Base-by-base conservation (phyloP, 1,140 invertebrate genomes). In the Babylonia areolata region DNA sequence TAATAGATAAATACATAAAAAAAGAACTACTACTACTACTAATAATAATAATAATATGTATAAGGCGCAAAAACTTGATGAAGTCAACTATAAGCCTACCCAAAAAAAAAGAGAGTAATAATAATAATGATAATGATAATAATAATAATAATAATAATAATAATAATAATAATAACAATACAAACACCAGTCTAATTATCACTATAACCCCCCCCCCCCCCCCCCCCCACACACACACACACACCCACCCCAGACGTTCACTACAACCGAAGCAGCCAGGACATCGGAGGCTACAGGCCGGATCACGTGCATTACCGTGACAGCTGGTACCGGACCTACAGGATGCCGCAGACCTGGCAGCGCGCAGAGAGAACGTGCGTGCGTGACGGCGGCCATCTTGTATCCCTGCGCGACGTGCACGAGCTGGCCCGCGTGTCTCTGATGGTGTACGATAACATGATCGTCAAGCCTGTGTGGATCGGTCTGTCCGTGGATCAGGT, bases 351-450 rank as follows among this genome's bases (percentile, higher is more conserved):
- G 37, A 51, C 0, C 33, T 54, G 58, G 79, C 33, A 12, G 31
- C 46, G 42, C 6, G 77, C 85, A 11, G 51, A 79, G 54, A 39
- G 40, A 40, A 51, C 37, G 64, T 84, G 82, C 39, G 35, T 73
- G 69, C 15, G 37, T 15, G 82, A 84, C 28, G 1, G 28, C 39
- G 82, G 64, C 31, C 82, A 84, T 15, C 82, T 84, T 9, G 64
- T 75, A 6, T 84, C 82, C 28, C 20, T 84, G 23, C 82, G 82
- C 9, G 82, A 84, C 51, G 17, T 75, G 9, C 82, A 84, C 69
- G 82, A 84, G 82, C 69, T 84, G 82, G 64, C 82, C 64, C 12
- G 40, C 15, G 82, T 84, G 37, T 23, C 35, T 20, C 35, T 73
- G n/a, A 46, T 73, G 23, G 37, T 75, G 23, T 73, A 40, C 31